Base-by-base conservation (phyloP, 1,140 invertebrate genomes). In the Heliconius melpomene region DNA sequence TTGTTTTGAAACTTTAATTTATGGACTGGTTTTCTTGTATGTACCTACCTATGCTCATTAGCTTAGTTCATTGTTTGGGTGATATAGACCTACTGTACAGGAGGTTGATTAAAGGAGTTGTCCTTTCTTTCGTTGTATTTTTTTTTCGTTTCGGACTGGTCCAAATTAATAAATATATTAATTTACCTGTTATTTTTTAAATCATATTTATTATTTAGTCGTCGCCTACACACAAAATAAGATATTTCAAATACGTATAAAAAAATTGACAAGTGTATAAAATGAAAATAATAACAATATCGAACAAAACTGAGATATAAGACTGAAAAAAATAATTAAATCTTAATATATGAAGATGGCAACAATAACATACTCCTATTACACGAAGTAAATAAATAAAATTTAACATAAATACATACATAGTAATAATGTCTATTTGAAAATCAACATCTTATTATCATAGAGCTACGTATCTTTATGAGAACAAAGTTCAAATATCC, bases 1-100 rank as follows among this genome's bases (percentile, higher is more conserved):
- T 79, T 79, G 66, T 79, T 79, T 75, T 72, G 79, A 72, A 76
- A n/a, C 40, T 75, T 74, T 74, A 46, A 66, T 70, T 54, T 2
- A 74, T n/a, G 72, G 7, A 70, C 77, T 66, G 72, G 72, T 46
- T 40, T 46, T 66, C 6, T 66, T 0, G 23, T 29, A 26, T 23
- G n/a, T 23, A 23, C 57, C 32, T 36, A 32, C 32, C n/a, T 9
- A 57, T 23, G 20, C 20, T 2, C 20, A 7, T 57, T 57, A n/a
- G 20, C n/a, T 60, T 60, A 2, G 16, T 20, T 6, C 50, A 52
- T 7, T 8, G 50, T 52, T 52, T 20, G 18, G 18, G 50, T 52
- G 18, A 52, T 8, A 52, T 50, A 50, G 18, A 1, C 50, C 50
- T 18, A 18, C 0, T 18, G 0, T 13, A 50, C 5, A 52, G 6